Conservation (phyloP, 2,888 invertebrate species). For the Campaea margaritaria region DNA sequence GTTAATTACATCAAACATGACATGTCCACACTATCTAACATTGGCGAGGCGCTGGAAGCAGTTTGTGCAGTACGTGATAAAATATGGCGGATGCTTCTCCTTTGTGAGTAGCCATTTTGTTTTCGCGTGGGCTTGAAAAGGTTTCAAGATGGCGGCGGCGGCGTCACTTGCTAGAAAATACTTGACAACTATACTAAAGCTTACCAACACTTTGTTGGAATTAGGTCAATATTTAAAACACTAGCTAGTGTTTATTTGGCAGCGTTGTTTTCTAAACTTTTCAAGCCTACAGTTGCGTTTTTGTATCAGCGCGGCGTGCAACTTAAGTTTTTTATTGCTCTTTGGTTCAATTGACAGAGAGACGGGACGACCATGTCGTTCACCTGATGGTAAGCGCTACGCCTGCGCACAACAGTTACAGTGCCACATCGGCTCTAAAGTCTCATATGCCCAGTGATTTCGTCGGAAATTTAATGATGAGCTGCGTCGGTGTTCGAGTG, state of each 20-base stretch:
- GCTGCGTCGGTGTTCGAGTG: background rate
- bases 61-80: background rate
- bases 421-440: no score
- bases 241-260: background rate
- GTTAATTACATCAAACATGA: background rate
- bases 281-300: no score
- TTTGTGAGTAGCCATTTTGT: constrained; percentile 32
- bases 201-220: background rate
- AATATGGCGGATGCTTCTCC: constrained; percentile 27
- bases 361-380: no score
- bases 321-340: no score
- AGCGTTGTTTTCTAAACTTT: background rate
- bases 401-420: no score
- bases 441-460: no score
- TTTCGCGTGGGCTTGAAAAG: background rate
- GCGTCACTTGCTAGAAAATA: background rate
- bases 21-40: no score
- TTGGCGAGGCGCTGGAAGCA: constrained; percentile 4
- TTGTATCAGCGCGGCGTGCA: no score
- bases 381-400: no score
- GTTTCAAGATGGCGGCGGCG: background rate
- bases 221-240: no score
- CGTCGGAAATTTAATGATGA: no score
- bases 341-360: no score
- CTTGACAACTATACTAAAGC: background rate